A percentile compares a stretch with the other conserved stretches of the same genome.
Conservation (phyloP, 1,140 invertebrate species). For the roundworm (Caenorhabditis elegans) region DNA sequence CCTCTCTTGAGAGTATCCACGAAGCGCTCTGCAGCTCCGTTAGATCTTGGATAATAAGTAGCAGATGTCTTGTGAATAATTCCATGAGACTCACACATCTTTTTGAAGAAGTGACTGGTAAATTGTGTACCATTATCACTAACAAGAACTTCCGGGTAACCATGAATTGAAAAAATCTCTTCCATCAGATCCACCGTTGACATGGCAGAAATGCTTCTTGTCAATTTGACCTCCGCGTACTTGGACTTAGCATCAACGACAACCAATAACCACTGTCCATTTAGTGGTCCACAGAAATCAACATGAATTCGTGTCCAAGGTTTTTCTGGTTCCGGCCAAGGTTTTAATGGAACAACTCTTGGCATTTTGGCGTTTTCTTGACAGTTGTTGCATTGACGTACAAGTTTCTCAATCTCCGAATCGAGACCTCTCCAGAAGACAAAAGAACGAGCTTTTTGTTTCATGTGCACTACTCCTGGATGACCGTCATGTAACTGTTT, state of each 20-base stretch:
- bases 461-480: constrained; percentile 68
- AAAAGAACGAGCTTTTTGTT: constrained; percentile 65
- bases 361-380: neutral
- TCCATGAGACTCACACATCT: neutral
- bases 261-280: too few species aligned
- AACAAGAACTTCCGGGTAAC: neutral
- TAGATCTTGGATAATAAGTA: neutral
- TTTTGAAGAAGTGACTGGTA: neutral
- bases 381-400: neutral
- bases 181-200: neutral
- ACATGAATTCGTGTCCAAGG: constrained; percentile 66
- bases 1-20: neutral
- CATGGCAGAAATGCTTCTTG: too few species aligned
- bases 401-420: neutral
- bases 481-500: constrained; percentile 67
- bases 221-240: too few species aligned
- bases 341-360: neutral
- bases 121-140: neutral
- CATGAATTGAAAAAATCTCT: neutral
- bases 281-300: constrained; percentile 68
- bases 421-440: constrained; percentile 69
- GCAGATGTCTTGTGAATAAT: neutral
- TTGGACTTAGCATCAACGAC: too few species aligned
- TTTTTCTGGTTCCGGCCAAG: constrained; percentile 51
- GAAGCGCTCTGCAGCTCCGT: neutral